Conservation (phyloP, 1,140 invertebrate species). For the Tetramorium alpestre region DNA sequence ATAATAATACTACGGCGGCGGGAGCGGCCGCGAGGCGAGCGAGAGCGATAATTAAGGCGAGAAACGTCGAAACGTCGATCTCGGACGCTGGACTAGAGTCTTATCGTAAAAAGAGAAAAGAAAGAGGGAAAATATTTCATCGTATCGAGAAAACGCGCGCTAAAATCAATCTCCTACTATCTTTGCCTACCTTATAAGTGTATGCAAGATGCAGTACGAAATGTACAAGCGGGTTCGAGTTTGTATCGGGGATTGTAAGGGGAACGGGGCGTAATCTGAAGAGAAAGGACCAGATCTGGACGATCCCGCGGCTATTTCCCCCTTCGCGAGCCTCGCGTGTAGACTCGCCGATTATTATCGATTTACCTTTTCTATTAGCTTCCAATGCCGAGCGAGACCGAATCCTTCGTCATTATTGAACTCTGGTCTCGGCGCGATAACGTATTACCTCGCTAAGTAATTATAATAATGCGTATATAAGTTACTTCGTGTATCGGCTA, state of each 20-base stretch:
- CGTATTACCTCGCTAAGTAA: neutral
- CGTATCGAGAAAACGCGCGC: constrained; percentile 12
- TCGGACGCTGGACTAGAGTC: constrained; percentile 38
- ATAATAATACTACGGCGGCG: neutral
- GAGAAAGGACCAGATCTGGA: constrained; percentile 5
- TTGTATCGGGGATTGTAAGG: neutral
- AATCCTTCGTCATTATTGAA: neutral
- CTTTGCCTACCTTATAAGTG: constrained; percentile 20
- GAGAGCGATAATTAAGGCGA: constrained; percentile 43
- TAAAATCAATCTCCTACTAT: constrained; percentile 11
- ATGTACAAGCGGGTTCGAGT: constrained; percentile 36
- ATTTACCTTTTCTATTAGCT: neutral
- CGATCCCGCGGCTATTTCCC: neutral
- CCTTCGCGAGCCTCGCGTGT: neutral
- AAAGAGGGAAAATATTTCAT: neutral
- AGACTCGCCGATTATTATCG: constrained; percentile 28
- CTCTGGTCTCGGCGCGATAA: neutral
- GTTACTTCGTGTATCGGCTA: constrained; percentile 16
- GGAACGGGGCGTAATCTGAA: neutral
- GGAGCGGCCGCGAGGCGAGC: constrained; percentile 21
- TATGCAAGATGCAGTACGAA: constrained; percentile 28
- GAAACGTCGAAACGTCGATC: constrained; percentile 29
- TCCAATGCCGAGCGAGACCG: constrained; percentile 6
- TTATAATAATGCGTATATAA: constrained; percentile 12
- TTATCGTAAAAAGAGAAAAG: constrained; percentile 29